Evolutionary conservation across 1,140 invertebrate genomes (phyloP), one percentile per base, ranked within the genome.

Genomic region (Tenebrio molitor): DNA sequence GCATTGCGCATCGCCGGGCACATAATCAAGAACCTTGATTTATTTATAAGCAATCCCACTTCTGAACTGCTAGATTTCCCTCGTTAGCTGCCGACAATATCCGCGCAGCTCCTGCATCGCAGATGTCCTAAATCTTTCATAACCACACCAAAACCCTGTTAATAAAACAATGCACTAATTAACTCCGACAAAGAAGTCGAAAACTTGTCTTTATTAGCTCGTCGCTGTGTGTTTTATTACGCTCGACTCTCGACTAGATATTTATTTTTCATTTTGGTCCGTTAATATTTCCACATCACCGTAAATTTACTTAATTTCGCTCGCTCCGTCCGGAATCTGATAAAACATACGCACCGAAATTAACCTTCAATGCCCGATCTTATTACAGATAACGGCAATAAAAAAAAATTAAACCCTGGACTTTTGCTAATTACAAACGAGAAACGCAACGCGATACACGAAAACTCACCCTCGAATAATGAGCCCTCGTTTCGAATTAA

Each of bases 111-210:
- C 15, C 21, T 58, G 50, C 21, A 58, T 29, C 21, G 50, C 62
- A 33, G 33, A 36, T 23, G 62, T 65, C 39, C 70, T 71, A 71
- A 71, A 71, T 71, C 69, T 71, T 71, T 71, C 69, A 71, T 71
- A 71, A 71, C 69, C 69, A 64, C 69, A 71, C 70, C 70, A 72
- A 72, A 72, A 72, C 41, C 42, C 50, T 72, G 63, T 72, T 72
- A 72, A 72, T 72, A 72, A 72, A 72, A 67, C 63, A 72, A 72
- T 53, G 70, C 62, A 67, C 63, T 72, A 72, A 72, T 72, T 72
- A 72, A 72, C 62, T 72, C 39, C 36, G 16, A 71, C 69, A 71
- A 71, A 71, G 62, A 50, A 71, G 50, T 58, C 23, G 7, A 58
- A 58, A 58, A 58, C 50, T 58, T 58, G 50, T 58, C 50, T 23